phyloP scores from a whole-genome alignment of 2,888 invertebrate genomes.

The Ophion slaviceki region DNA sequence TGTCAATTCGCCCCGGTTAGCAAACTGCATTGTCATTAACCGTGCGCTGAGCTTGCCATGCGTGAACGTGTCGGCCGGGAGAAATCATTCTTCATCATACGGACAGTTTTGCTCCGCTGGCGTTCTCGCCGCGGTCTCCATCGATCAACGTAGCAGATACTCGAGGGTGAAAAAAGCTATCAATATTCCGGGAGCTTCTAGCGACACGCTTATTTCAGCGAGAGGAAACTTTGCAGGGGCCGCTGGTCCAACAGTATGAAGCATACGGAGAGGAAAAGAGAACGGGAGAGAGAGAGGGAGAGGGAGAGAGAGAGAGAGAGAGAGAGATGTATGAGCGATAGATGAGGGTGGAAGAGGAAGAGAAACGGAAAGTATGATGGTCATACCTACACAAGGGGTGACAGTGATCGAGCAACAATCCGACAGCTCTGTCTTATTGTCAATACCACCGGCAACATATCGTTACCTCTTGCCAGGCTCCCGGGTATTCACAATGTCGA shows the following conservation, averaged over 20 bases:
- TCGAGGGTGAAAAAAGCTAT: slow-evolving; percentile 45
- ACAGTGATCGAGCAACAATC: slow-evolving; percentile 61
- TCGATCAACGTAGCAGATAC: slow-evolving; percentile 39
- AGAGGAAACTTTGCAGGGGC: slow-evolving; percentile 22
- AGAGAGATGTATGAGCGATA: not conserved
- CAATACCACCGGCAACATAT: slow-evolving; percentile 52
- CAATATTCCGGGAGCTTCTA: slow-evolving; percentile 37
- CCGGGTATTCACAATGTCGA: slow-evolving; percentile 25
- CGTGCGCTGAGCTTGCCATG: not conserved
- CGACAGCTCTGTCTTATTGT: slow-evolving; percentile 49
- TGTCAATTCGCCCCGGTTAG: slow-evolving; percentile 21
- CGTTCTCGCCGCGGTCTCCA: slow-evolving; percentile 31
- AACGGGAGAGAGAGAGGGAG: not conserved
- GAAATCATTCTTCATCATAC: slow-evolving; percentile 53
- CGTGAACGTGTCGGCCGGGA: not conserved
- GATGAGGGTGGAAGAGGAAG: not conserved
- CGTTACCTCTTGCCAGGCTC: slow-evolving; percentile 39
- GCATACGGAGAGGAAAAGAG: not conserved
- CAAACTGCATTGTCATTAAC: slow-evolving; percentile 53
- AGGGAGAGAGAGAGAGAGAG: not conserved
- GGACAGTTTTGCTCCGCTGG: slow-evolving; percentile 41
- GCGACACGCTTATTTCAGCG: slow-evolving; percentile 14
- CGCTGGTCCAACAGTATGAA: slow-evolving; percentile 6
- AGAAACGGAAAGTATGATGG: not conserved
- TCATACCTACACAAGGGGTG: slow-evolving; percentile 17